Percentiles rank a stretch among this genome's conserved stretches.
These are phyloP conservation scores for Sepiola atlantica DNA, from an alignment of 2,888 invertebrate species.

Conservation along the genomic window DNA sequence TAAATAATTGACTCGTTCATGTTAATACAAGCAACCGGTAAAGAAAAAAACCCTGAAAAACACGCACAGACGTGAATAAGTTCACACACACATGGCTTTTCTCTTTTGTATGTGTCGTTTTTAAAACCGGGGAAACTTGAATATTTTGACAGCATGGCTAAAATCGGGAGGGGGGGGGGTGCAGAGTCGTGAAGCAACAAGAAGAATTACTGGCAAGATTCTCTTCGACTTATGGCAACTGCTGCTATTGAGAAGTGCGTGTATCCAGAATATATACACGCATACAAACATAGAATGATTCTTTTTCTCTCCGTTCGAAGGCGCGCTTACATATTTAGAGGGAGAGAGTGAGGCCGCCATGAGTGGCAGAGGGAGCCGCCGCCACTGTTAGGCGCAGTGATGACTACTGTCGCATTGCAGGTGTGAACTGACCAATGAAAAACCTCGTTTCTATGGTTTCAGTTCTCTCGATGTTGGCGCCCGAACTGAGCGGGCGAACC, in stretches of 20 bases:
- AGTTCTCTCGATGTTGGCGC: constrained; percentile 51
- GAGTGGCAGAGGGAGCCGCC: background rate
- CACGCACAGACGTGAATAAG: background rate
- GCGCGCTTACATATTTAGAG: background rate
- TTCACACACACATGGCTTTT: background rate
- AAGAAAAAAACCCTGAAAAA: background rate
- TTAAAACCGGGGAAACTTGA: constrained; percentile 20
- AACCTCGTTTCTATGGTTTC: constrained; percentile 53
- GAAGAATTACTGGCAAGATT: constrained; percentile 15
- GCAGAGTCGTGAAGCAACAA: constrained; percentile 21
- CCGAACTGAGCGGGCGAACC: constrained; percentile 46
- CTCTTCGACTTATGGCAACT: background rate
- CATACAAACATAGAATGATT: background rate
- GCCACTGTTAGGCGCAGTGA: constrained; percentile 85
- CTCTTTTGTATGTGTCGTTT: background rate
- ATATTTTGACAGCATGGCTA: constrained; percentile 32
- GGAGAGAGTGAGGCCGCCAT: constrained; percentile 23
- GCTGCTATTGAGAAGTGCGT: background rate
- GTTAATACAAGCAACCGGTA: constrained; percentile 8
- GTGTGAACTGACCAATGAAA: constrained; percentile 57
- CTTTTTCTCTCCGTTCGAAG: background rate
- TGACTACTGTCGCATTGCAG: constrained; percentile 59
- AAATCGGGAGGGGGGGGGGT: background rate
- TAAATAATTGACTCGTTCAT: background rate
- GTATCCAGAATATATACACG: background rate